These are phyloP conservation scores for Helogale parvula DNA, from an alignment of 2,113 vertebrate genomes.

Conservation along the genomic window DNA sequence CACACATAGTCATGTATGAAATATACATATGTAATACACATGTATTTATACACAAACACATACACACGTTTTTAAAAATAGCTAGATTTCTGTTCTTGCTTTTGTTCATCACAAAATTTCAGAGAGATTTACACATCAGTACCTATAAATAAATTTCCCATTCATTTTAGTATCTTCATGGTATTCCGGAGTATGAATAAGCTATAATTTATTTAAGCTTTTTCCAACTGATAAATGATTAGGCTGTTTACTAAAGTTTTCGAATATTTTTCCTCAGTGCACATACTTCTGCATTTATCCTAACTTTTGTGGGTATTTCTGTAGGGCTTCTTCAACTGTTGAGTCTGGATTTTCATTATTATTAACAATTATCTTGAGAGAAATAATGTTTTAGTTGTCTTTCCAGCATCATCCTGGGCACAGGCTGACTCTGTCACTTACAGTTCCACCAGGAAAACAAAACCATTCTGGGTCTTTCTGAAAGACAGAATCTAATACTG, in stretches of 20 bases:
- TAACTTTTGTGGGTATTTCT: neutral
- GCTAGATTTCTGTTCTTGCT: neutral
- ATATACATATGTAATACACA: neutral
- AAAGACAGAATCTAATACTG: neutral
- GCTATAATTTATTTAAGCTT: neutral
- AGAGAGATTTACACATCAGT: neutral
- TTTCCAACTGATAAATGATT: neutral
- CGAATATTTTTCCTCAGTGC: neutral
- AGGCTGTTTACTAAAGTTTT: neutral
- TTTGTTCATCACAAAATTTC: neutral
- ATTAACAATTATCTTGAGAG: neutral
- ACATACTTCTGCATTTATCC: neutral
- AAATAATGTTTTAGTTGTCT: neutral
- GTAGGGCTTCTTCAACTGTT: neutral
- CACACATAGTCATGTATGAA: neutral
- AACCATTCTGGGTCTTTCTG: neutral
- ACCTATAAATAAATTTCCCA: neutral
- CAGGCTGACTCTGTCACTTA: neutral
- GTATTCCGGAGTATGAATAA: neutral
- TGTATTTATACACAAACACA: neutral
- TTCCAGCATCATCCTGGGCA: neutral
- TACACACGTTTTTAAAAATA: neutral
- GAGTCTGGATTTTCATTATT: neutral
- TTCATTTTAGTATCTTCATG: neutral
- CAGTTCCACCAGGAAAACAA: neutral